These are phyloP conservation scores for Microctenopoma steveboyesi DNA, from an alignment of 2,797 vertebrate species.

Conservation along the genomic window DNA sequence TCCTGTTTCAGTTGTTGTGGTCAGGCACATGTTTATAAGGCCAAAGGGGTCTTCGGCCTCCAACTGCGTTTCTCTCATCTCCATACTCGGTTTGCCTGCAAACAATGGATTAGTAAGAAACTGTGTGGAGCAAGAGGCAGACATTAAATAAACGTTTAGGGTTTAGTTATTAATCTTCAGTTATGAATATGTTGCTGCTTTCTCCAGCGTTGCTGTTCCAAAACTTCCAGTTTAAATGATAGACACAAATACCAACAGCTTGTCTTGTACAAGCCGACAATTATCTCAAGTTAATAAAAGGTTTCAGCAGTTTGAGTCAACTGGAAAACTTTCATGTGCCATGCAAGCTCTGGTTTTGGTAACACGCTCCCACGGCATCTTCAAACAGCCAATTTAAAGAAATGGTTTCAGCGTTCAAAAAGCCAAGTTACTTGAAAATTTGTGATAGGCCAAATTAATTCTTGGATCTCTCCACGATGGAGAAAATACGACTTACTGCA, in stretches of 20 bases:
- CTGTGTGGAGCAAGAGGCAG: neutral
- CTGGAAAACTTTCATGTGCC: too few relatives aligned
- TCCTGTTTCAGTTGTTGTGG: conserved; percentile 21
- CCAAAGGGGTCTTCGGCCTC: conserved; percentile 23
- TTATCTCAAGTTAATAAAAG: too few relatives aligned
- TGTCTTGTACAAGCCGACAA: neutral
- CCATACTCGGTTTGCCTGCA: conserved; percentile 41
- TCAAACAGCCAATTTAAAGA: too few relatives aligned
- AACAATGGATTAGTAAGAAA: neutral
- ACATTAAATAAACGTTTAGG: neutral
- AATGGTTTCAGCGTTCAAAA: too few relatives aligned
- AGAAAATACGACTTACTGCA: too few relatives aligned
- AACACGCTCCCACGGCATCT: too few relatives aligned
- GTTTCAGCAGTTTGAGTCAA: too few relatives aligned
- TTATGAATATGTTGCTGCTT: neutral
- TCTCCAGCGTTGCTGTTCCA: neutral
- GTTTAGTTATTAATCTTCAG: neutral
- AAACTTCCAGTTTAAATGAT: neutral
- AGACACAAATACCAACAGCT: neutral
- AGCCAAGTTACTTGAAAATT: too few relatives aligned
- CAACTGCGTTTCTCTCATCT: conserved; percentile 20
- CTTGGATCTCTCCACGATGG: too few relatives aligned
- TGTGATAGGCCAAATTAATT: too few relatives aligned
- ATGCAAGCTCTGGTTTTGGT: too few relatives aligned
- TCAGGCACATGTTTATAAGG: conserved; percentile 12